Base-by-base conservation (phyloP, 2,888 invertebrate species). In the Caenorhabditis sp. region DNA sequence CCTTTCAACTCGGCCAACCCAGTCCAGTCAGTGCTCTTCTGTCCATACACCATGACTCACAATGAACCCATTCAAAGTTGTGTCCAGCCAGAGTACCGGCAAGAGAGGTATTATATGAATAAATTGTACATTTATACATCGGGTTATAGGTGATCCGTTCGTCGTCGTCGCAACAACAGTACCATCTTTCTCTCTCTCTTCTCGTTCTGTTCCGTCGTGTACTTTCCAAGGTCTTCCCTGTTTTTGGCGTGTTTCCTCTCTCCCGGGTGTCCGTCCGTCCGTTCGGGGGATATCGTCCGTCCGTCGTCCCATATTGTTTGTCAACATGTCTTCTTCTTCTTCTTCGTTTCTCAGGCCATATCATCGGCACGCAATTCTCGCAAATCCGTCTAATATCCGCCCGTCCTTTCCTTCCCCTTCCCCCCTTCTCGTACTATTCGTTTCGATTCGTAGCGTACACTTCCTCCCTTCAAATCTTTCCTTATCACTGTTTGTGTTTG, bases 371-470 rank as follows among this genome's bases (percentile, higher is more conserved):
- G 77, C 69, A 77, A 77, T 77, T 77, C 77, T 77, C 77, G 77
- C 77, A 77, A 77, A 77, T 77, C 77, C 77, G 77, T 77, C 69
- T 77, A 77, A 77, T 77, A 77, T 77, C 65, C 71, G 44, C 35
- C 37, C 71, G 24, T 8, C 13, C 9, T 9, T 22, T 44, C 40
- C 58, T 13, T 28, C 9, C 26, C 58, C 44, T 18, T 11, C 24
- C 35, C 28, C 6, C 50, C 40, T 18, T 40, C 70, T 9, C 44
- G 62, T 71, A 71, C 68, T 51, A 62, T 74, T 60, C 64, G 64
- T 64, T 32, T n/a, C n/a, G n/a, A n/a, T n/a, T n/a, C n/a, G n/a
- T n/a, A n/a, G n/a, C n/a, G n/a, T n/a, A n/a, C n/a, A n/a, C n/a
- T n/a, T n/a, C n/a, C n/a, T n/a, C 32, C n/a, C 32, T 18, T 20